These are phyloP conservation scores for Electrona antarctica DNA, from an alignment of 2,113 vertebrate genomes.

Conservation along the genomic window DNA sequence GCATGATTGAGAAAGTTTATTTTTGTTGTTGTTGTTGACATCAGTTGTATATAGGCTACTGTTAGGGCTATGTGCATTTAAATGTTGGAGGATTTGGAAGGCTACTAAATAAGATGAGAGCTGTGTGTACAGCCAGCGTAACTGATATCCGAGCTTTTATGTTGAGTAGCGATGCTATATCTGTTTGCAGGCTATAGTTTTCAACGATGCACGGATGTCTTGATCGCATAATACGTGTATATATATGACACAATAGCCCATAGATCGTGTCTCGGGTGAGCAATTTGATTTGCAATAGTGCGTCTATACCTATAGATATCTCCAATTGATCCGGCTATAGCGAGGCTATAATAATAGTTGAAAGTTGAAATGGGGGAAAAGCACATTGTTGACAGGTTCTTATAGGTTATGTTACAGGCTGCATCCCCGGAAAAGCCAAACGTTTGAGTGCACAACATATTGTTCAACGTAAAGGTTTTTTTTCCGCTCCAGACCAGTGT, in stretches of 20 bases:
- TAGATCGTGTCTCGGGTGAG: constrained; percentile 59
- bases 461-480: constrained; percentile 26
- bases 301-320: constrained; percentile 25
- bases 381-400: constrained; percentile 25
- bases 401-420: not conserved
- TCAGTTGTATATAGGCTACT: not conserved
- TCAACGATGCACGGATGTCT: constrained; percentile 4
- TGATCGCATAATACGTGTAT: constrained; percentile 17
- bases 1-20: constrained; percentile 54
- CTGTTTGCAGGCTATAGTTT: not conserved
- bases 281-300: constrained; percentile 43
- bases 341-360: not conserved
- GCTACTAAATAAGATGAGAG: not conserved
- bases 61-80: not conserved
- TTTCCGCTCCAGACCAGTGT: constrained; percentile 25
- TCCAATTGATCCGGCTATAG: constrained; percentile 17
- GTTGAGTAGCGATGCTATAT: not conserved
- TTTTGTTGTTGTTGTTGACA: not conserved
- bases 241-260: constrained; percentile 15
- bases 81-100: not conserved
- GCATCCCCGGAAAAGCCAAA: constrained; percentile 19
- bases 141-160: not conserved
- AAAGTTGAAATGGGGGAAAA: constrained; percentile 56
- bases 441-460: constrained; percentile 22
- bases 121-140: too few species aligned